Evolutionary conservation across 2,888 invertebrate species (phyloP).

Genomic region (Abscondita cerata): DNA sequence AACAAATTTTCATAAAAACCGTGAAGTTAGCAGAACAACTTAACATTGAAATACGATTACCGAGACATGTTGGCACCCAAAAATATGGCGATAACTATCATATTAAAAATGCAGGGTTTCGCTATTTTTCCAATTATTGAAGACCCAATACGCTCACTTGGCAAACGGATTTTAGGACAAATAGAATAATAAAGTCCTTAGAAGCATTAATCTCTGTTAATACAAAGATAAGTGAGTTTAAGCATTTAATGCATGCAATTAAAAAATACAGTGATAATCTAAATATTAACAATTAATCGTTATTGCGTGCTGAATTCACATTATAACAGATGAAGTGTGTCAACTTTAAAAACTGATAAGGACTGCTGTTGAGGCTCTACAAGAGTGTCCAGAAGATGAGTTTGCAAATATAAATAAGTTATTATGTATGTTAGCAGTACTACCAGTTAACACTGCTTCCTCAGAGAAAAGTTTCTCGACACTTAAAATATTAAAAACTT

Average conservation of each 20-base stretch:
- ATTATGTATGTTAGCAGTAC: background rate
- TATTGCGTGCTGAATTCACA: background rate
- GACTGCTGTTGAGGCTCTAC: background rate
- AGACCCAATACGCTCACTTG: background rate
- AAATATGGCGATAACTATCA: background rate
- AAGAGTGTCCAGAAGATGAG: background rate
- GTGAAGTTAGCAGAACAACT: background rate
- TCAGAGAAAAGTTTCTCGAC: conserved; percentile 14
- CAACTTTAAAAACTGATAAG: background rate
- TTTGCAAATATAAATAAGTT: background rate
- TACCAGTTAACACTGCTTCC: conserved; percentile 7
- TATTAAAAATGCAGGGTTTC: background rate
- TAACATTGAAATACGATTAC: background rate
- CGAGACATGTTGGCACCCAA: background rate
- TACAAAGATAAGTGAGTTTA: background rate
- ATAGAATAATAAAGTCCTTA: background rate
- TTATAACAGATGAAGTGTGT: background rate
- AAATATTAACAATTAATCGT: background rate
- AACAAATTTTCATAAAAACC: background rate
- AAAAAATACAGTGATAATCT: background rate
- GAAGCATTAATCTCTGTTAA: background rate
- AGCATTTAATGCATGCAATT: background rate
- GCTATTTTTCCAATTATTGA: background rate
- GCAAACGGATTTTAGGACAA: background rate
- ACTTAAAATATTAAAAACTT: conserved; percentile 10